Base-by-base conservation (phyloP, 35 echinoderm and acorn worm genomes). In the Patiria miniata region DNA sequence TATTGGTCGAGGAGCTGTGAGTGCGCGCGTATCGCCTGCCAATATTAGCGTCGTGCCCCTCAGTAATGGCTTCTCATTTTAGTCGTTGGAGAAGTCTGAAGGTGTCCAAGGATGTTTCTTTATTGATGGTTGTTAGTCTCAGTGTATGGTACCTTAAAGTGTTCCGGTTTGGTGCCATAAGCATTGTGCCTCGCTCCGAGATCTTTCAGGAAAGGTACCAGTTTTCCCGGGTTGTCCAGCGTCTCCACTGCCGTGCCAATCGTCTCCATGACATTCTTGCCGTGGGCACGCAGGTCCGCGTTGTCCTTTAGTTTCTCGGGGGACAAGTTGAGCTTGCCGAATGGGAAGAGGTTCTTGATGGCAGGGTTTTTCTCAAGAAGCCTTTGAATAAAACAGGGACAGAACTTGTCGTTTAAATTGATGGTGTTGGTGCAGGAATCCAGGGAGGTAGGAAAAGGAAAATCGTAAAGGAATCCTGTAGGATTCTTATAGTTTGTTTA, bases 121-220 rank as follows among this genome's bases (percentile, higher is more conserved):
- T n/a, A n/a, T n/a, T n/a, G n/a, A n/a, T n/a, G n/a, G n/a, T n/a
- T n/a, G n/a, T n/a, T n/a, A n/a, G n/a, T n/a, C n/a, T n/a, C n/a
- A n/a, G n/a, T n/a, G n/a, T n/a, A n/a, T n/a, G n/a, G 42, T 47
- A 90, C 88, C 60, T 83, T 36, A 68, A 90, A 90, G 52, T 90
- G 39, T 52, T 59, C 61, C 3, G 81, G 81, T 26, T 82, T 90
- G 7, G 81, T 65, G 18, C 65, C 65, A 23, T 90, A 90, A 12
- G 29, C 40, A 38, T 54, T 42, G 81, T 90, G 88, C 54, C 88
- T 84, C 61, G 16, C 50, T 18, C 79, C 88, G 23, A 90, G 73
- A 38, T 84, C 82, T 42, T 90, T 36, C 7, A 90, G 36, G 28
- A 84, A 57, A 1, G 77, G 42, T 8, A 85, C 68, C 12, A 90